phyloP scores from a whole-genome alignment of 2,888 invertebrate species.

The Gryllus longicercus region DNA sequence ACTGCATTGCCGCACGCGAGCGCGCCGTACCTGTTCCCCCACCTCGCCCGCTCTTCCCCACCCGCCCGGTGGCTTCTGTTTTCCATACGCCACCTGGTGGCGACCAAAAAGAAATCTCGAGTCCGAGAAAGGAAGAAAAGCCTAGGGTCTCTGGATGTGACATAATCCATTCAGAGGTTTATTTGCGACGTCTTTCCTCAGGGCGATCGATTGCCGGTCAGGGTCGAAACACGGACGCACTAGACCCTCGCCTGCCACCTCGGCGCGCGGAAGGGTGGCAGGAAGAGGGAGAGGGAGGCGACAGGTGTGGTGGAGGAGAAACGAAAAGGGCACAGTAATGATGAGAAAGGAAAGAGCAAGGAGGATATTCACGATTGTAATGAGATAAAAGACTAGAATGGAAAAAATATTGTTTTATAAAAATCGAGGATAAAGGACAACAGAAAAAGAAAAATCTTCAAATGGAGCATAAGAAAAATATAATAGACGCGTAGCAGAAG shows the following conservation, averaged over 20 bases:
- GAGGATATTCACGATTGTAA: too few species aligned
- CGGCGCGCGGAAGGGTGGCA: neutral
- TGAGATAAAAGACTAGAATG: too few species aligned
- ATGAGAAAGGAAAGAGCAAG: too few species aligned
- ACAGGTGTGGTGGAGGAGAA: too few species aligned
- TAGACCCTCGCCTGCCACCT: neutral
- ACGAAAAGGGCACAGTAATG: too few species aligned
- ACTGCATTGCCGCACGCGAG: neutral
- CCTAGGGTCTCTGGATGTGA: neutral
- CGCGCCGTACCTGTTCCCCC: neutral
- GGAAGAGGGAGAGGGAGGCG: too few species aligned
- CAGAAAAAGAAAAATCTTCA: too few species aligned
- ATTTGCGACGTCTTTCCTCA: neutral
- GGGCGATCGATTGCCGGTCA: neutral
- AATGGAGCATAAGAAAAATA: too few species aligned
- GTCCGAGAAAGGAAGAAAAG: neutral
- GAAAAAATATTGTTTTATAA: too few species aligned
- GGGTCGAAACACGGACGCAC: neutral
- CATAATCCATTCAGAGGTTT: conserved; percentile 6
- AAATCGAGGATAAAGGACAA: too few species aligned
- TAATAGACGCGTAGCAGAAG: too few species aligned
- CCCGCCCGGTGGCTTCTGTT: neutral
- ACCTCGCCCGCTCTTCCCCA: neutral
- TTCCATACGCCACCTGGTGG: neutral
- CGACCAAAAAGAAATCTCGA: neutral